These are phyloP conservation scores for Balearica regulorum DNA, from an alignment of 2,797 vertebrate species.

Conservation along the genomic window DNA sequence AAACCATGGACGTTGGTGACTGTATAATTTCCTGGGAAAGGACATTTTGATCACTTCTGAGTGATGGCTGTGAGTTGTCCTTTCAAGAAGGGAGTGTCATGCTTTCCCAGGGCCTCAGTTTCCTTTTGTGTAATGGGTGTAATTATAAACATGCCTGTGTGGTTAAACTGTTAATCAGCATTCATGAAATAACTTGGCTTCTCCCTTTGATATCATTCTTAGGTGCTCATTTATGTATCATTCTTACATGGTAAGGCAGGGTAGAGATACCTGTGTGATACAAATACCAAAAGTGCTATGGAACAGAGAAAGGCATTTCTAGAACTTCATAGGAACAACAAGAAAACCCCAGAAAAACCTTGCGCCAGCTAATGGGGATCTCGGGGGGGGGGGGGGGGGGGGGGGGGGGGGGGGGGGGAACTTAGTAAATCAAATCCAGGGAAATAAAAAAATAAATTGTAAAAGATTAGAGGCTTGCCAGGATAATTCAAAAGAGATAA, in stretches of 20 bases:
- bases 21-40: neutral
- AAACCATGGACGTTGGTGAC: neutral
- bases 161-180: neutral
- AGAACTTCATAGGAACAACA: neutral
- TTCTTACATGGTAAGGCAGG: neutral
- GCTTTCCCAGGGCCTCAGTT: neutral
- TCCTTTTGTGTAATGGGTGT: neutral
- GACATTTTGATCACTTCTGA: neutral
- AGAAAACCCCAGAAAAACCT: neutral
- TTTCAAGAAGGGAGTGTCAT: neutral
- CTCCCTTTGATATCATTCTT: neutral
- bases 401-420: neutral
- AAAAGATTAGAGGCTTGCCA: neutral
- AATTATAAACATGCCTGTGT: neutral
- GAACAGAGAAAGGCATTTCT: neutral
- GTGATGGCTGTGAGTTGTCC: neutral
- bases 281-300: rapidly evolving
- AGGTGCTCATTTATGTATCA: neutral
- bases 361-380: rapidly evolving
- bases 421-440: neutral
- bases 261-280: neutral
- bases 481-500: conserved; percentile 16
- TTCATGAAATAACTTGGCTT: neutral
- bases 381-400: neutral
- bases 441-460: neutral